These are phyloP conservation scores for Calidris pygmaea DNA, from an alignment of 2,113 vertebrate species.

Conservation along the genomic window DNA sequence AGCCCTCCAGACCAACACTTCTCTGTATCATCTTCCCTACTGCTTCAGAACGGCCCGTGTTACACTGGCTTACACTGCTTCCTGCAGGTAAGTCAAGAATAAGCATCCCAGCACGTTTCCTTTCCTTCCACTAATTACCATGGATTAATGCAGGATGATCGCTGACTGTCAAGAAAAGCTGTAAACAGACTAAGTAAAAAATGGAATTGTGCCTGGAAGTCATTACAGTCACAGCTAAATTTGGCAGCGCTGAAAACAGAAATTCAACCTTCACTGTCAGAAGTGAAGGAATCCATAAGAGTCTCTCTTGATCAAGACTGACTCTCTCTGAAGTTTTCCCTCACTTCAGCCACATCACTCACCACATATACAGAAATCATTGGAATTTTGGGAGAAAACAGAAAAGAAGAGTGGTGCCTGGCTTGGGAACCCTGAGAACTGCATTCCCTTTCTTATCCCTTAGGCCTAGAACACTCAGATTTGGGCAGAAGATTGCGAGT, in stretches of 20 bases:
- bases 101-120: neutral
- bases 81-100: neutral
- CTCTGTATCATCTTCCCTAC: neutral
- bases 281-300: neutral
- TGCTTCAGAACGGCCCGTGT: neutral
- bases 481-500: neutral
- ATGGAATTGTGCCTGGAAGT: neutral
- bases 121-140: neutral
- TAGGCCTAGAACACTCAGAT: neutral
- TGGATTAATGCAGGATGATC: neutral
- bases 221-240: neutral
- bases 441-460: neutral
- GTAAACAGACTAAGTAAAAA: neutral
- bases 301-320: neutral
- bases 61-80: neutral
- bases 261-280: neutral
- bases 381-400: neutral
- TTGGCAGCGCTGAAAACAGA: neutral
- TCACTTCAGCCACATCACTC: neutral
- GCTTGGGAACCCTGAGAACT: neutral
- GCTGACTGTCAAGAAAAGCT: neutral
- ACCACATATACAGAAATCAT: neutral
- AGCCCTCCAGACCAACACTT: neutral
- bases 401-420: neutral
- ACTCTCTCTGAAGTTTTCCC: neutral